These are phyloP conservation scores for Electrophaes corylata DNA, from an alignment of 2,888 invertebrate species.

Conservation along the genomic window DNA sequence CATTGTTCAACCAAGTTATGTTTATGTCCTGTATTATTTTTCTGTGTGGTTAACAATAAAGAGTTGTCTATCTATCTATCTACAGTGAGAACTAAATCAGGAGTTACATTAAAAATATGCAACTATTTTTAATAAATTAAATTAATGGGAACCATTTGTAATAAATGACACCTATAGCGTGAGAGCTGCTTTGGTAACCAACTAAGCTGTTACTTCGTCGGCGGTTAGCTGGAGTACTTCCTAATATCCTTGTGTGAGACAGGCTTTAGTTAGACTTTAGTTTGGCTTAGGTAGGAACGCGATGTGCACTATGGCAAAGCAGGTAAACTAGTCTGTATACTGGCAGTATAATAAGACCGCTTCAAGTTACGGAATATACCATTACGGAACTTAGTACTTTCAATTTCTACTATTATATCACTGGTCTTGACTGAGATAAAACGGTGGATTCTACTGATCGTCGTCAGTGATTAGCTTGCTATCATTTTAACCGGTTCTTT, in stretches of 20 bases:
- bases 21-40: too few relatives aligned
- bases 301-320: constrained; percentile 11
- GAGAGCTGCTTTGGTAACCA: not conserved
- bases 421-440: constrained; percentile 8
- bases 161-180: too few relatives aligned
- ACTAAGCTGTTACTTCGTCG: not conserved
- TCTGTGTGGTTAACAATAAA: too few relatives aligned
- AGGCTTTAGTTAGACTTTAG: not conserved
- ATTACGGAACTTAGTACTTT: constrained; percentile 18
- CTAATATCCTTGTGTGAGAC: not conserved
- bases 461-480: not conserved
- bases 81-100: too few relatives aligned
- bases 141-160: too few relatives aligned
- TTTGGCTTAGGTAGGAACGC: not conserved
- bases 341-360: constrained; percentile 18
- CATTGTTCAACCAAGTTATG: too few relatives aligned
- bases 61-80: too few relatives aligned
- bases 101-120: too few relatives aligned
- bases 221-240: too few relatives aligned
- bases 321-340: constrained; percentile 13
- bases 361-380: constrained; percentile 13
- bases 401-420: constrained; percentile 20
- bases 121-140: too few relatives aligned
- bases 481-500: not conserved
- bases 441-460: not conserved